Evolutionary conservation across 2,888 invertebrate genomes (phyloP), one percentile per base, ranked within the genome.

Genomic region (Cephus pygmeus): DNA sequence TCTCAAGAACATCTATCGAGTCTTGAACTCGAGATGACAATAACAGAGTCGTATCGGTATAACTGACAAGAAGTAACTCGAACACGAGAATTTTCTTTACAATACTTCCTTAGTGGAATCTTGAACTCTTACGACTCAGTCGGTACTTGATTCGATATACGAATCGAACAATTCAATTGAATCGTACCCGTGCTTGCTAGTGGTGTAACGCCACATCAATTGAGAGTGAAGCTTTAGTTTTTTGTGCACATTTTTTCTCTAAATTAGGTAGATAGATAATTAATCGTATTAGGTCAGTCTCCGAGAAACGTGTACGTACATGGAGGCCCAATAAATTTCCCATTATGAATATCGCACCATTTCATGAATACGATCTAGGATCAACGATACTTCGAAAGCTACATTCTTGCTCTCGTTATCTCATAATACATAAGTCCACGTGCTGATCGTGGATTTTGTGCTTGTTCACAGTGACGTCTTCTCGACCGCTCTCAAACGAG

Each of bases 401-500:
- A 56, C 56, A 56, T 23, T 9, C 23, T 56, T 6, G 56, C 56
- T 56, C 56, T 56, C 56, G 40, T 40, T 40, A 56, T 56, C 23
- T 56, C 56, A 23, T 56, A 56, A 56, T 56, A 56, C 56, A 6
- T 56, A 23, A 23, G 56, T 9, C 56, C 56, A 56, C 23, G 23
- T 23, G 56, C 56, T 56, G 23, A 23, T 23, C 9, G 56, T 56
- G 56, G 2, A 56, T 23, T 15, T 56, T 23, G 56, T 56, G 56
- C 23, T 56, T 23, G 23, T 23, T 23, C 56, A 23, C 23, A 23
- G 23, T 9, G 56, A 23, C 23, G 23, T 56, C 56, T 56, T 23
- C 3, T 33, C 15, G 12, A 33, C 71, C 71, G 31, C n/a, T 73
- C 75, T 92, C 92, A 96, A 83, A 96, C 94, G 75, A 97, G 92